Base-by-base conservation (phyloP, 2,888 invertebrate genomes). In the Epirrhoe tristata region DNA sequence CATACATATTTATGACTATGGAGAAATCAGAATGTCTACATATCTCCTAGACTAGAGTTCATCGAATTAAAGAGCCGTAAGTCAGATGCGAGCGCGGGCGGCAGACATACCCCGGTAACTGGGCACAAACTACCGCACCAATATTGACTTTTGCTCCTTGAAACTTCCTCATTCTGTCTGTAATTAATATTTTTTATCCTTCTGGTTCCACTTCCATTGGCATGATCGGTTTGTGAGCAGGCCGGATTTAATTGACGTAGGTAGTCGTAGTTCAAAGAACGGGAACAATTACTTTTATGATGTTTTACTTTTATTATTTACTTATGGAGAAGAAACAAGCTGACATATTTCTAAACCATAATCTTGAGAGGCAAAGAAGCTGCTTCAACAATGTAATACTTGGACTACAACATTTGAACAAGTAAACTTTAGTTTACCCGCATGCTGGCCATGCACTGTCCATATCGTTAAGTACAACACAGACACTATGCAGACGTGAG, bases 61-160 rank as follows among this genome's bases (percentile, higher is more conserved):
- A 10, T 17, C n/a, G 10, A 63, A 31, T 54, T 50, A 7, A 6
- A 7, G 1, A 61, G 1, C 77, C 52, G 80, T 84, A 74, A 80
- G 79, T 84, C 67, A 60, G 52, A 16, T 24, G 59, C 69, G 60
- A 73, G 69, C 76, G 80, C 70, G 74, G 75, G 69, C 71, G 69
- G 74, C 76, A 81, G 87, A 86, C 84, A 86, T 83, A 83, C 85
- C 85, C 81, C 81, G 82, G 80, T 86, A 87, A 87, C 87, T 83
- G 84, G 81, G 81, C 86, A 85, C 87, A 84, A 86, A 87, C 88
- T 86, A 87, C 87, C 84, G 80, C 83, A 83, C 87, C 83, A 87
- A 87, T 88, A 88, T 88, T 88, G 88, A 88, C 88, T 87, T 87
- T 88, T 83, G 77, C 84, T 85, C 80, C 83, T 87, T 84, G 75